These are phyloP conservation scores for Tribolium freemani DNA, from an alignment of 2,888 invertebrate species.

Conservation along the genomic window DNA sequence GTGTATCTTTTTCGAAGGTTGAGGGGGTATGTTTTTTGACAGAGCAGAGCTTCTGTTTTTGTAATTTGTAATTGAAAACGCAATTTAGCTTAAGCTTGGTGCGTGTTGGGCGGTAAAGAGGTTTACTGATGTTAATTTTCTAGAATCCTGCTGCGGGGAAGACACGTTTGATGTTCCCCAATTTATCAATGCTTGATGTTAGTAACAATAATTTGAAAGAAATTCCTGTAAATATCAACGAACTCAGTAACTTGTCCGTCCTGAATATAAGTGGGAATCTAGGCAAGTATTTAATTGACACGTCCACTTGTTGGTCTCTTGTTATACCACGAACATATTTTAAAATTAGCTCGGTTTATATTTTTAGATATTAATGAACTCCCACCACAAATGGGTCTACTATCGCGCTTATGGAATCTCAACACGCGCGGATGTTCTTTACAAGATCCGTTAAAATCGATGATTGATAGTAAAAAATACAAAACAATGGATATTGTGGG, in stretches of 20 bases:
- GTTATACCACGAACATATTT: not conserved
- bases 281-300: slow-evolving; percentile 65
- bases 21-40: slow-evolving; percentile 12
- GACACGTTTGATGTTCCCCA: slow-evolving; percentile 88
- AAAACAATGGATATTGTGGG: slow-evolving; percentile 96
- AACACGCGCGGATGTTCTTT: slow-evolving; percentile 91
- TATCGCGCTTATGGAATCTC: slow-evolving; percentile 96
- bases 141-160: slow-evolving; percentile 71
- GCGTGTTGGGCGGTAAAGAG: not conserved
- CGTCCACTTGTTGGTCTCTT: not conserved
- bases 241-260: slow-evolving; percentile 90
- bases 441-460: slow-evolving; percentile 89
- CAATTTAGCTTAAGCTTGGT: slow-evolving; percentile 5
- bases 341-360: slow-evolving; percentile 41
- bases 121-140: slow-evolving; percentile 44
- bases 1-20: slow-evolving; percentile 35
- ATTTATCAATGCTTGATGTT: slow-evolving; percentile 94
- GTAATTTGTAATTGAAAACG: not conserved
- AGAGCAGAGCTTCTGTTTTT: slow-evolving; percentile 9
- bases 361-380: slow-evolving; percentile 83
- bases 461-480: slow-evolving; percentile 93
- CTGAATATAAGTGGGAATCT: slow-evolving; percentile 91
- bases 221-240: slow-evolving; percentile 87
- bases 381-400: slow-evolving; percentile 94
- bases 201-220: slow-evolving; percentile 87